Evolutionary conservation across 2,797 vertebrate species (phyloP), one percentile per base, ranked within the genome.

Genomic region (Capromys pilorides): DNA sequence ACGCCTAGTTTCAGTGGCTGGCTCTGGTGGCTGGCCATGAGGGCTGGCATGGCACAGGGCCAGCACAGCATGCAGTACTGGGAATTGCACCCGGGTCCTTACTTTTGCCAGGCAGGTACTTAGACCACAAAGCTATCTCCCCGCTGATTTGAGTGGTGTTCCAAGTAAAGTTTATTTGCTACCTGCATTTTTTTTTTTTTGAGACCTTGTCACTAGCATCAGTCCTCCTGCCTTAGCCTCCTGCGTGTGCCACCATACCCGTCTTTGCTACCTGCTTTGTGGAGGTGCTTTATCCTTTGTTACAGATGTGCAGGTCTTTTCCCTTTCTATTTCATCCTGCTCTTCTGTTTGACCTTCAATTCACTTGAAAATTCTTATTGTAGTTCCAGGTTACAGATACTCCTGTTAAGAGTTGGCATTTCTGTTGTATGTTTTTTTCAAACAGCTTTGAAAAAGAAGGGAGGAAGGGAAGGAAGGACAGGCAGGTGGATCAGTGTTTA

Each of bases 301-400:
- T 59, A 71, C 36, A 84, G 78, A 71, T 79, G 21, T 87, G 0
- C 71, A 31, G 77, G 21, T 28, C 62, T 87, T 66, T 39, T 86
- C 45, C 22, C 49, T 45, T 22, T 45, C 19, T 1, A 10, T 71
- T 26, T 90, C 36, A 90, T 90, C 36, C 57, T 59, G 6, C 5
- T 71, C 69, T 59, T 86, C 83, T 84, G 33, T 89, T 90, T 83
- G 41, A 93, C 64, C 33, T 90, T 93, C 28, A 66, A 26, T 51
- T 26, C 6, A 41, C 57, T 82, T 77, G 61, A 36, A n/a, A 89
- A 92, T 90, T 66, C 61, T 86, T 90, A 59, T 88, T 80, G n/a
- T 36, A 31, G 31, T 95, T 96, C n/a, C 79, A 54, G 73, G 24
- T 85, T 88, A 85, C 22, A 75, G 57, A 54, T 85, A 54, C 12